Evolutionary conservation across 2,113 vertebrate species (phyloP).

Genomic region (Cyprinodon brontotheroides): DNA sequence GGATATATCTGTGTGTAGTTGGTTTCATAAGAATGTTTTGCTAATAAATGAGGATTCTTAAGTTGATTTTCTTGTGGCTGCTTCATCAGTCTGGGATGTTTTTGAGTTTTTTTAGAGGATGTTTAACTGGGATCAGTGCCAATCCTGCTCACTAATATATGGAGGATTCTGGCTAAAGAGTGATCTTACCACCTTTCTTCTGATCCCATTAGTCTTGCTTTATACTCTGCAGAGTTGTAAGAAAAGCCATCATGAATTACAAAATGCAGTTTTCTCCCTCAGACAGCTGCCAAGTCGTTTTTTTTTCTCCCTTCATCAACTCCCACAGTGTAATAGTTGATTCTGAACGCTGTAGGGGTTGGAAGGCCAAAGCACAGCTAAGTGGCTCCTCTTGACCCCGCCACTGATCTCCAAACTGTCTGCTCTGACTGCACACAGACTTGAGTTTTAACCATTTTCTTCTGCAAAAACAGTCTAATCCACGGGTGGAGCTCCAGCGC

Average conservation of each 20-base stretch:
- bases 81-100: constrained; percentile 32
- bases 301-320: constrained; percentile 30
- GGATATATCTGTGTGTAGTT: constrained; percentile 6
- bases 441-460: constrained; percentile 38
- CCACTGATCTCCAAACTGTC: constrained; percentile 69
- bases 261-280: constrained; percentile 39
- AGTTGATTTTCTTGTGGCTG: constrained; percentile 30
- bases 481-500: constrained; percentile 41
- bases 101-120: constrained; percentile 30
- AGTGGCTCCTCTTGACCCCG: constrained; percentile 78
- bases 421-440: constrained; percentile 55
- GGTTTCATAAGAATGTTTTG: background rate
- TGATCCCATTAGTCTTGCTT: constrained; percentile 58
- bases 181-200: constrained; percentile 43
- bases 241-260: constrained; percentile 52
- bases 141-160: constrained; percentile 43
- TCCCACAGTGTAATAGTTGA: constrained; percentile 56
- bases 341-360: constrained; percentile 65
- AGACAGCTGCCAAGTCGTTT: constrained; percentile 59
- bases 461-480: constrained; percentile 51
- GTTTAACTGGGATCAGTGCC: constrained; percentile 25
- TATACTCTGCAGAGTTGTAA: constrained; percentile 52
- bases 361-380: constrained; percentile 70
- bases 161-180: constrained; percentile 44
- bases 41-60: background rate